Conservation (phyloP, 2,888 invertebrate genomes). For the Vesta saturnalis region DNA sequence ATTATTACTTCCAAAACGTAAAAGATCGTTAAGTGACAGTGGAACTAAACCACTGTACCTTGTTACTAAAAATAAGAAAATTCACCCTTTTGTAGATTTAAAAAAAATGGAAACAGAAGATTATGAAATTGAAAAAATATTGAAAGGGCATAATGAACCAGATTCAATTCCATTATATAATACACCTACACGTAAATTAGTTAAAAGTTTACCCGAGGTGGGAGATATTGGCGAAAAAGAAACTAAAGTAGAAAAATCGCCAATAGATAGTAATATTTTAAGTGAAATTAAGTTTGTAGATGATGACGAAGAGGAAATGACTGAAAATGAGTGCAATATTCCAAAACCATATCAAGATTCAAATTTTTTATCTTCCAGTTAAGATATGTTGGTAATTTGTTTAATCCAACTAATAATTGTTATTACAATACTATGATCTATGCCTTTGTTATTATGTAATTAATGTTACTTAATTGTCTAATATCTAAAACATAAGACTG, state of each 20-base stretch:
- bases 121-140: constrained; percentile 43
- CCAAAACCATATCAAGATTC: constrained; percentile 59
- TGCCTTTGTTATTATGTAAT: background rate
- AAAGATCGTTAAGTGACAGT: constrained; percentile 43
- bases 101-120: constrained; percentile 44
- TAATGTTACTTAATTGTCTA: background rate
- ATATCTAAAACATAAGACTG: constrained; percentile 2
- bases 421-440: constrained; percentile 1
- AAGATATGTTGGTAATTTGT: constrained; percentile 36
- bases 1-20: constrained; percentile 61
- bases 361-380: constrained; percentile 59
- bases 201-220: constrained; percentile 33
- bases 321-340: constrained; percentile 58
- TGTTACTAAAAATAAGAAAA: constrained; percentile 44
- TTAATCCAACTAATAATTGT: background rate
- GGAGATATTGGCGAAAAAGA: constrained; percentile 67
- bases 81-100: constrained; percentile 48
- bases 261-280: constrained; percentile 68
- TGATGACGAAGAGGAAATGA: constrained; percentile 68
- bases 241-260: constrained; percentile 74
- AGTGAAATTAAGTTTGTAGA: constrained; percentile 78
- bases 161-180: constrained; percentile 54
- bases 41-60: constrained; percentile 47
- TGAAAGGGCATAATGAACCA: constrained; percentile 40
- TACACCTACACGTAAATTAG: constrained; percentile 45